Evolutionary conservation across 2,797 vertebrate species (phyloP), one percentile per base, ranked within the genome.

Genomic region (Gymnocypris eckloni): DNA sequence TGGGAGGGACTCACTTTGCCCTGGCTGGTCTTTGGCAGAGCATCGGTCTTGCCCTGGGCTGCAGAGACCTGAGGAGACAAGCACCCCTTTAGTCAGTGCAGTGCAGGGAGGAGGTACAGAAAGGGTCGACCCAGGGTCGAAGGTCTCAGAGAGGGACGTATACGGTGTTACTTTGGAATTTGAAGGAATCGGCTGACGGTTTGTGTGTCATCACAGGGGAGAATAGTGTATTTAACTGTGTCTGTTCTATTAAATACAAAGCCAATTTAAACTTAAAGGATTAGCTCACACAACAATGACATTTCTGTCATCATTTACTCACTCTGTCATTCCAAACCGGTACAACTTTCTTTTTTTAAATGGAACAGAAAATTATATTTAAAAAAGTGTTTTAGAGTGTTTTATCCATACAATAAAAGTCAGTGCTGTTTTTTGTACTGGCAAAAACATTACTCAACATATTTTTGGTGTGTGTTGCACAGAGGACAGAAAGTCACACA

Each of bases 11-110:
- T 96, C 94, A 96, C 95, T 94, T 89, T 96, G 93, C 94, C 93
- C 94, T 95, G 95, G 93, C 90, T 87, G 61, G 92, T 89, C 82
- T 89, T 86, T 85, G 89, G 79, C 88, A 89, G 88, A 71, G 94
- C 89, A 76, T 89, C 90, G 89, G 94, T 90, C 94, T 94, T 95
- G 94, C 93, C 95, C 92, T 90, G 92, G 92, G 92, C 89, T 91
- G 94, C 93, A 87, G 94, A 93, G 83, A 94, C 94, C 95, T 96
- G 93, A 85, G 90, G 92, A 94, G 92, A 95, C 90, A 95, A 94
- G 88, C 90, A 93, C 78, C 91, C 89, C 91, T 89, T 70, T 81
- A 90, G 90, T 95, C 92, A 96, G 91, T 91, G 92, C 89, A 93
- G 87, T 45, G 48, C 61, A 72, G 80, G 66, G 81, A 79, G 76